Base-by-base conservation (phyloP, 2,797 vertebrate species). In the Thunnus albacares region DNA sequence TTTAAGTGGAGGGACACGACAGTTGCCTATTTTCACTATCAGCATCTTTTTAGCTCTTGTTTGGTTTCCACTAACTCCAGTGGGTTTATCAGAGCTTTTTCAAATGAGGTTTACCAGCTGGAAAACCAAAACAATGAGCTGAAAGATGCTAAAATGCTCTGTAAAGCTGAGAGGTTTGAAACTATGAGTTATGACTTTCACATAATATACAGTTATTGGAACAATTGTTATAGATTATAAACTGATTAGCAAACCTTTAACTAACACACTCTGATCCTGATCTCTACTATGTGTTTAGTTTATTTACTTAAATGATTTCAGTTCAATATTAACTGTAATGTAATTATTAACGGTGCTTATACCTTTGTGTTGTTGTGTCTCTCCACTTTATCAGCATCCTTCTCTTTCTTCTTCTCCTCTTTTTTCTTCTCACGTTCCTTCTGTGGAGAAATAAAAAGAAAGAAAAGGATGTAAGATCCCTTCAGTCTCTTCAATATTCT, bases 391-490 rank as follows among this genome's bases (percentile, higher is more conserved):
- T 98, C 97, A 38, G 88, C 81, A 45, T 98, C 97, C 90, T 93
- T 97, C 62, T 98, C 97, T 89, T 91, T 96, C 93, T 97, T 98
- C 92, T 96, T 98, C 76, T 98, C 97, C 86, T 98, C 97, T 85
- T 97, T 97, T 91, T 97, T 98, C 94, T 96, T 98, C 84, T 97
- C 97, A 74, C 96, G 96, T 90, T 99, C 97, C 91, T 96, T 98
- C 98, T 98, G 91, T 73, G 76, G 74, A 63, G 24, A 9, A 20
- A 20, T 2, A 17, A 18, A 6, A 41, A 45, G 5, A 45, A 45
- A 45, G 43, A 12, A 41, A 0, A 59, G 8, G 15, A 35, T 43
- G 45, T 59, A 12, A 79, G 24, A 49, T 49, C 17, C 17, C 45
- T 6, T 49, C 17, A 49, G 17, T 49, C 45, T 2, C 45, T 20